These are phyloP conservation scores for Asbolus verrucosus DNA, from an alignment of 1,140 invertebrate species.

Conservation along the genomic window DNA sequence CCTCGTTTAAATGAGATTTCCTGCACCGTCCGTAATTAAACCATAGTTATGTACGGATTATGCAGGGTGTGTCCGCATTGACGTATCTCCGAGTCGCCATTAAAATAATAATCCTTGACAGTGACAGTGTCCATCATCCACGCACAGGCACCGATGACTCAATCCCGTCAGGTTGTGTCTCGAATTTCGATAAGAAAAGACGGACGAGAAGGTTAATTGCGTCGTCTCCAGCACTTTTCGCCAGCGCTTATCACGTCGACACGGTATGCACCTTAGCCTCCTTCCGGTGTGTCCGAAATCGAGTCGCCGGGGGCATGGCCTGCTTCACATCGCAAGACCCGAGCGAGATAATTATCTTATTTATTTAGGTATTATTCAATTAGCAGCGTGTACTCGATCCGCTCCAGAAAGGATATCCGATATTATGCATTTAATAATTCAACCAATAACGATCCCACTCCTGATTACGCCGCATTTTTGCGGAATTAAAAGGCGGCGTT, in stretches of 20 bases:
- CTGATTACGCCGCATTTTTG: too few relatives aligned
- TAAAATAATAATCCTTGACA: conserved; percentile 28
- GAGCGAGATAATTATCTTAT: conserved; percentile 5
- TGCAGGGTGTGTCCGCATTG: conserved; percentile 1
- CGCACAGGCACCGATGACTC: conserved; percentile 10
- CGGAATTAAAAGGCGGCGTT: too few relatives aligned
- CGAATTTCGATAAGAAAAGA: conserved; percentile 31
- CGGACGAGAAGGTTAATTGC: conserved; percentile 3
- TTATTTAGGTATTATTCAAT: conserved; percentile 40
- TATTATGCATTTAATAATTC: conserved; percentile 40
- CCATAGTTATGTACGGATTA: not conserved
- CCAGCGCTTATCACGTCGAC: too few relatives aligned
- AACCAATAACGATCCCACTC: not conserved
- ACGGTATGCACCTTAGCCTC: too few relatives aligned
- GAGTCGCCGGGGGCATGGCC: too few relatives aligned
- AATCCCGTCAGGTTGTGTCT: conserved; percentile 10
- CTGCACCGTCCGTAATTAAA: not conserved
- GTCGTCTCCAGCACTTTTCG: too few relatives aligned
- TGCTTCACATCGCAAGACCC: not conserved
- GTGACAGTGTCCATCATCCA: conserved; percentile 15
- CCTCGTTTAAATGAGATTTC: not conserved
- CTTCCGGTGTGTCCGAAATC: too few relatives aligned
- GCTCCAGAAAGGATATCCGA: conserved; percentile 41
- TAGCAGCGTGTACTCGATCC: conserved; percentile 37
- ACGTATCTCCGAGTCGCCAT: conserved; percentile 17